Evolutionary conservation across 1,140 invertebrate species (phyloP).

Genomic region (Spodoptera frugiperda): DNA sequence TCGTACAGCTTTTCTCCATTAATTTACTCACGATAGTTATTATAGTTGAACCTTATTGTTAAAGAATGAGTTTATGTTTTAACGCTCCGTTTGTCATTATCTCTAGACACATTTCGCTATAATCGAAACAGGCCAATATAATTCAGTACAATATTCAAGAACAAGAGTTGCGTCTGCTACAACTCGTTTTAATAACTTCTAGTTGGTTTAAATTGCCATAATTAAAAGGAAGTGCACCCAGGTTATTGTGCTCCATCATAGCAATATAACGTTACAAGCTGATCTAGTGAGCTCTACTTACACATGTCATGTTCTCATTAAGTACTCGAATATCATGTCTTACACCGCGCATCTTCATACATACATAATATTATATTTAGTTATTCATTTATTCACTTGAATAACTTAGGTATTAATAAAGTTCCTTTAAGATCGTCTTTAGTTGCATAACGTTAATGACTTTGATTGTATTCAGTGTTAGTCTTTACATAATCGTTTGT

Average conservation of each 20-base stretch:
- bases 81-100: no score
- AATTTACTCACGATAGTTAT: no score
- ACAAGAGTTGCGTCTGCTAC: background rate
- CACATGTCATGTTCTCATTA: slow-evolving; percentile 29
- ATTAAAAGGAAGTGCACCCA: slow-evolving; percentile 21
- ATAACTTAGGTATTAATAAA: slow-evolving; percentile 32
- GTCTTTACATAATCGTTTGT: slow-evolving; percentile 7
- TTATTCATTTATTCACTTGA: slow-evolving; percentile 3
- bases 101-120: no score
- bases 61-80: no score
- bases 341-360: background rate
- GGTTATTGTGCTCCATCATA: slow-evolving; percentile 28
- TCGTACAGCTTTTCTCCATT: no score
- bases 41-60: no score
- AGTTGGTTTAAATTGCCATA: slow-evolving; percentile 18
- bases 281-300: background rate
- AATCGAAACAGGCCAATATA: no score
- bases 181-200: slow-evolving; percentile 1
- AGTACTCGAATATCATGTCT: background rate
- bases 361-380: background rate
- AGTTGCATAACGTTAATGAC: slow-evolving; percentile 14
- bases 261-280: slow-evolving; percentile 23
- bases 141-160: background rate
- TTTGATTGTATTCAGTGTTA: slow-evolving; percentile 8
- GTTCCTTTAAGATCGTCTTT: slow-evolving; percentile 28